Evolutionary conservation across 2,888 invertebrate species (phyloP), one percentile per base, ranked within the genome.

Genomic region (Encarsia formosa): DNA sequence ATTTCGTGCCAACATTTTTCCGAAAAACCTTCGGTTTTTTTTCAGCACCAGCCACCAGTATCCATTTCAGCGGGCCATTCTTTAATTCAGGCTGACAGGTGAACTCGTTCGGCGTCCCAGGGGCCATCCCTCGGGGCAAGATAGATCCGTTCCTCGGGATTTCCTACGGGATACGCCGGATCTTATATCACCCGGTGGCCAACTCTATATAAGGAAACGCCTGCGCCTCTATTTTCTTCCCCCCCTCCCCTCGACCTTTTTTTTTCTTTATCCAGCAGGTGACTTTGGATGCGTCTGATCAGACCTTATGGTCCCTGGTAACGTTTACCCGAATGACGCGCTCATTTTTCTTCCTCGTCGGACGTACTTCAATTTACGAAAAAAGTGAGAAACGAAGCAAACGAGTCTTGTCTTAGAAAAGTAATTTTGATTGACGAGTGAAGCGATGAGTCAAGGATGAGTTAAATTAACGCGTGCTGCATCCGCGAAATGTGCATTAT

Each of bases 81-180:
- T 78, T 79, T 78, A 79, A 79, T 79, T 78, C 77, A 72, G 73
- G 69, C 74, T 78, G 79, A 78, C 78, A 78, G 78, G 79, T 78
- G 77, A 67, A 67, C 64, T 66, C 62, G 72, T 67, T 64, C 70
- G 55, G 63, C 58, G 61, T 51, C 59, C 57, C 56, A 59, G 55
- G 50, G 60, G 65, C 63, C 65, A 71, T 72, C 73, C 73, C 73
- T 72, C 69, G 70, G 72, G 73, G 68, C 72, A 71, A 73, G 73
- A 73, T 70, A 71, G 70, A 73, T 73, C 73, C 71, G 72, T 72
- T 71, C 69, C 65, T 59, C 64, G 69, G 73, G 73, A 73, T 73
- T 73, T 73, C 73, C 73, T 73, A 71, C 73, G 72, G 72, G 73
- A 74, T 73, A 65, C 63, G 63, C 61, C 61, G 67, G 71, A 72